Percentiles rank a stretch among this genome's conserved stretches.
Conservation (phyloP, 2,797 vertebrate genomes). For the Bradypodion pumilum region DNA sequence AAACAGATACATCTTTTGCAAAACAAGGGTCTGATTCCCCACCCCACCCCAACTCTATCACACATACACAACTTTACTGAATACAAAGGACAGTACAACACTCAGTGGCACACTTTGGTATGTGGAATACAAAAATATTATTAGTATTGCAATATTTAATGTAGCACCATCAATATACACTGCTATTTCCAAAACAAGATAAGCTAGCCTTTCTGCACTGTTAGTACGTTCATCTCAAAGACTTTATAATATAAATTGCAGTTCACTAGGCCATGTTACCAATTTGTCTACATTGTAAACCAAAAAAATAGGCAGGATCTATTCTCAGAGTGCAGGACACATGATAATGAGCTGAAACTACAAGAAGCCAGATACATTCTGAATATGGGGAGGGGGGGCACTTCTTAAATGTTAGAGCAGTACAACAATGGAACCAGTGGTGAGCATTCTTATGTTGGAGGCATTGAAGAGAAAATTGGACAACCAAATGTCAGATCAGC, state of each 20-base stretch:
- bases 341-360: too few relatives aligned
- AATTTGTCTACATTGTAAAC: too few relatives aligned
- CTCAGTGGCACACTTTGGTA: not conserved
- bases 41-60: not conserved
- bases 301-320: too few relatives aligned
- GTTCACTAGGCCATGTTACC: not conserved
- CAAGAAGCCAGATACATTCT: too few relatives aligned
- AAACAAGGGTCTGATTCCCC: not conserved
- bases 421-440: too few relatives aligned
- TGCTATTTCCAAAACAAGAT: not conserved
- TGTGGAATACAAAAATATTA: not conserved
- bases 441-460: too few relatives aligned
- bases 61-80: not conserved
- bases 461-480: too few relatives aligned
- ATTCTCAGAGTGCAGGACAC: too few relatives aligned
- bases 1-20: not conserved
- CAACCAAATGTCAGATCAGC: too few relatives aligned
- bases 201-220: not conserved
- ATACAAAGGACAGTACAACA: not conserved
- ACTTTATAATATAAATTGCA: not conserved
- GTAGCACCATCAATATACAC: not conserved
- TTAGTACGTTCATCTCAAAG: not conserved
- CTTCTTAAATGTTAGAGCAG: too few relatives aligned
- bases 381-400: too few relatives aligned
- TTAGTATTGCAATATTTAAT: not conserved